Conservation (phyloP, 2,113 vertebrate species). For the Acrocephalus arundinaceus region DNA sequence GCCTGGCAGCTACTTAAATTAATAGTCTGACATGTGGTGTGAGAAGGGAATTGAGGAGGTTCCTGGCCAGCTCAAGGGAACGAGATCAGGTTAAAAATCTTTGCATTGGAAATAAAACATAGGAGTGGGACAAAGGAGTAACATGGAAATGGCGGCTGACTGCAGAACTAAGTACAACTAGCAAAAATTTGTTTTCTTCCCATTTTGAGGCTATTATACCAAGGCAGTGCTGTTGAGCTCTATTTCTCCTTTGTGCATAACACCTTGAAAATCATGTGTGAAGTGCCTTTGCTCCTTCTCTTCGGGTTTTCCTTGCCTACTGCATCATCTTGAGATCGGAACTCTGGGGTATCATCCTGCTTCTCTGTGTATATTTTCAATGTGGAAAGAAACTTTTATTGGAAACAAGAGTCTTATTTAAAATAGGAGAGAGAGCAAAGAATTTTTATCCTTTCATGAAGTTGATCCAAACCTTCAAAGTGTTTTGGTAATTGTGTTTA, state of each 20-base stretch:
- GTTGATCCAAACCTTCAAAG: conserved; percentile 54
- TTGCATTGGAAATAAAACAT: not conserved
- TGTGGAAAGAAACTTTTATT: not conserved
- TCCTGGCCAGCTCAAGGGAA: not conserved
- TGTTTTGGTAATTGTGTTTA: conserved; percentile 48
- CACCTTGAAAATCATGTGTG: not conserved
- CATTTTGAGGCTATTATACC: not conserved
- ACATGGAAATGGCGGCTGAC: not conserved
- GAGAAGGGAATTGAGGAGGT: not conserved
- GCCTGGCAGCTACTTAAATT: not conserved
- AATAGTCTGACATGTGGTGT: not conserved
- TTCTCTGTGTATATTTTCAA: not conserved
- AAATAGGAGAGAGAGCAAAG: not conserved
- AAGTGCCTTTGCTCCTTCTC: not conserved
- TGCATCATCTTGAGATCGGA: not conserved
- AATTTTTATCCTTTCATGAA: conserved; percentile 31
- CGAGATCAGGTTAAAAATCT: not conserved
- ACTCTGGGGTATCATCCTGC: not conserved
- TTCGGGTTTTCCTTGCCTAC: not conserved
- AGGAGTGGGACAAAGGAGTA: not conserved
- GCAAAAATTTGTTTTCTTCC: not conserved
- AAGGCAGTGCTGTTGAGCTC: not conserved
- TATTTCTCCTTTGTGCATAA: not conserved
- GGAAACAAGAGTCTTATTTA: not conserved
- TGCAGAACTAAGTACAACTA: not conserved